These are phyloP conservation scores for Camptogramma bilineatum DNA, from an alignment of 2,888 invertebrate genomes.

Conservation along the genomic window DNA sequence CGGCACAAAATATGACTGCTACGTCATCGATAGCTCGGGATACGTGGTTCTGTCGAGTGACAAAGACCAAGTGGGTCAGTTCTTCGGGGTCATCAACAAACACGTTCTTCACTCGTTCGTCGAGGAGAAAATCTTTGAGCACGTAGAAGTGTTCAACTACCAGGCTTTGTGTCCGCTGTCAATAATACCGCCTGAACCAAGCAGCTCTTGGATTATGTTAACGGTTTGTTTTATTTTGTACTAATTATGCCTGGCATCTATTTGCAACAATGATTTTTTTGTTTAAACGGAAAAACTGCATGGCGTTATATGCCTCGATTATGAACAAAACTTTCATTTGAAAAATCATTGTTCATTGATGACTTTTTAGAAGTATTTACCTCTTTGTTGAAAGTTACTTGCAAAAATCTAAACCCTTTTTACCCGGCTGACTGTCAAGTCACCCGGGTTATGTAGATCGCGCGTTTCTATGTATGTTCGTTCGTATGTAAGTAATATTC, in stretches of 20 bases:
- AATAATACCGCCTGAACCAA: slow-evolving; percentile 48
- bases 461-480: no score
- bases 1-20: slow-evolving; percentile 90
- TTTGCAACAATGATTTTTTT: no score
- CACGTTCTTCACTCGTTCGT: slow-evolving; percentile 92
- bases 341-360: no score
- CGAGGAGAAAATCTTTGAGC: slow-evolving; percentile 88
- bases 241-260: neutral
- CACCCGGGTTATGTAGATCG: no score
- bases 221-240: slow-evolving; percentile 55
- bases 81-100: slow-evolving; percentile 91
- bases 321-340: no score
- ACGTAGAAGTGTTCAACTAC: slow-evolving; percentile 92
- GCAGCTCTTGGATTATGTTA: slow-evolving; percentile 61
- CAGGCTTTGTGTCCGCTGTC: slow-evolving; percentile 89
- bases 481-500: no score
- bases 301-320: no score
- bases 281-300: no score
- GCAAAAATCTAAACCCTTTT: no score
- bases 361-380: no score
- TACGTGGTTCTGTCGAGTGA: slow-evolving; percentile 91
- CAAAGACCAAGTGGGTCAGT: slow-evolving; percentile 89
- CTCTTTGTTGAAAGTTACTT: no score
- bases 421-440: no score
- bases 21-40: slow-evolving; percentile 96